A percentile compares a stretch with the other conserved stretches of the same genome.
Evolutionary conservation across 2,797 vertebrate genomes (phyloP).

Genomic region (Schizopygopsis malacanthus): DNA sequence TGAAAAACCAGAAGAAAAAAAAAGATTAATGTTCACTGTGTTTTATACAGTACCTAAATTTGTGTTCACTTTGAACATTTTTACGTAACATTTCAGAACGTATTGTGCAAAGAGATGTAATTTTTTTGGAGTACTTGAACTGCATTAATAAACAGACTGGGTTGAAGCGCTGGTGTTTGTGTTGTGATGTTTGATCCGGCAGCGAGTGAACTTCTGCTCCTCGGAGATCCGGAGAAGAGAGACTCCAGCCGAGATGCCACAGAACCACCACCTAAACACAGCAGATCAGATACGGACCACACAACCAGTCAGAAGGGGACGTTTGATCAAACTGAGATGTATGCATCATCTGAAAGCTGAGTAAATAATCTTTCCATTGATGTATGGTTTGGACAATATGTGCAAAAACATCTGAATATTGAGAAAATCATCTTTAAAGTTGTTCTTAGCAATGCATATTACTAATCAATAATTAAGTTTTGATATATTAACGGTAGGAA

Average conservation of each 20-base stretch:
- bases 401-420: too few relatives aligned
- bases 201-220: conserved; percentile 80
- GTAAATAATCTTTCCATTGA: too few relatives aligned
- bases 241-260: conserved; percentile 70
- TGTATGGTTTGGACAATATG: too few relatives aligned
- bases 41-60: conserved; percentile 99
- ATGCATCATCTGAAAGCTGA: too few relatives aligned
- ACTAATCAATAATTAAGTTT: too few relatives aligned
- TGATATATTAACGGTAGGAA: too few relatives aligned
- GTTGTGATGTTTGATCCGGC: conserved; percentile 57
- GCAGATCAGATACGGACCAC: too few relatives aligned
- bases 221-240: conserved; percentile 74
- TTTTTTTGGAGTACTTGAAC: conserved; percentile 99
- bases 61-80: conserved; percentile 99
- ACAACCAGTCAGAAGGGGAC: too few relatives aligned
- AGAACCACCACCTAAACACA: conserved; percentile 69
- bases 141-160: conserved; percentile 99
- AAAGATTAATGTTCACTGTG: conserved; percentile 98
- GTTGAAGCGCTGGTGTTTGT: conserved; percentile 79
- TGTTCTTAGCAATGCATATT: too few relatives aligned
- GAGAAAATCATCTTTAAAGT: too few relatives aligned
- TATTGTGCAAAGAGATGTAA: conserved; percentile 99
- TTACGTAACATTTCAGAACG: conserved; percentile 98
- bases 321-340: too few relatives aligned
- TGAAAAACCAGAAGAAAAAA: conserved; percentile 62